These are phyloP conservation scores for Carabus problematicus DNA, from an alignment of 2,888 invertebrate species.

Conservation along the genomic window DNA sequence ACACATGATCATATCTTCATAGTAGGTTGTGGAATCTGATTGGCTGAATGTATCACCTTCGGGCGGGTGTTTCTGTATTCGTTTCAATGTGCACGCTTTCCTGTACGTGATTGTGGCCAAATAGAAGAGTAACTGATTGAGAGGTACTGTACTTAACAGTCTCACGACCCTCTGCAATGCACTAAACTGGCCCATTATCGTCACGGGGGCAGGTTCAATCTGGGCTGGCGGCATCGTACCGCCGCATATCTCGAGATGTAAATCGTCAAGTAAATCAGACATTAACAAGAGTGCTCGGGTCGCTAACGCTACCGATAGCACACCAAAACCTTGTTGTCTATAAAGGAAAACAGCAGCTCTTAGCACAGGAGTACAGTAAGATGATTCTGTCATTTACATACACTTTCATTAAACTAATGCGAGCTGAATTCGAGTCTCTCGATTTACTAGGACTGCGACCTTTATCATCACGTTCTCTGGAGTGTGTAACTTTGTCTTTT, in stretches of 20 bases:
- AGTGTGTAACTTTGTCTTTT: conserved; percentile 57
- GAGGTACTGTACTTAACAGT: conserved; percentile 73
- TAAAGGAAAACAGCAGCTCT: conserved; percentile 43
- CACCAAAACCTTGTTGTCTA: conserved; percentile 87
- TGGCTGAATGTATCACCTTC: conserved; percentile 85
- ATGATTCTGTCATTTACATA: conserved; percentile 52
- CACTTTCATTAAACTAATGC: conserved; percentile 76
- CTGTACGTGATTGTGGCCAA: conserved; percentile 89
- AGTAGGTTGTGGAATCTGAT: conserved; percentile 95
- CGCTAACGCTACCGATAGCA: conserved; percentile 87
- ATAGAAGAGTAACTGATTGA: conserved; percentile 85
- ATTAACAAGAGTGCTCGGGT: conserved; percentile 82
- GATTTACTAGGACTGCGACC: conserved; percentile 68
- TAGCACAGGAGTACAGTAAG: neutral
- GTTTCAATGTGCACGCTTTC: conserved; percentile 85
- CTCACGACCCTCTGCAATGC: conserved; percentile 75
- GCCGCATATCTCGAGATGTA: conserved; percentile 74
- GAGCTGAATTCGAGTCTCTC: conserved; percentile 63
- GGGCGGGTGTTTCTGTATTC: conserved; percentile 81
- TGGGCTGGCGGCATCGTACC: conserved; percentile 50
- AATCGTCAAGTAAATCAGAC: conserved; percentile 76
- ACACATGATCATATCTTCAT: conserved; percentile 91
- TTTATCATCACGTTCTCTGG: conserved; percentile 63
- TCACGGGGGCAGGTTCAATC: conserved; percentile 68
- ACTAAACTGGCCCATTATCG: conserved; percentile 69